These are phyloP conservation scores for Corvus moneduloides DNA, from an alignment of 2,113 vertebrate genomes.

Conservation along the genomic window DNA sequence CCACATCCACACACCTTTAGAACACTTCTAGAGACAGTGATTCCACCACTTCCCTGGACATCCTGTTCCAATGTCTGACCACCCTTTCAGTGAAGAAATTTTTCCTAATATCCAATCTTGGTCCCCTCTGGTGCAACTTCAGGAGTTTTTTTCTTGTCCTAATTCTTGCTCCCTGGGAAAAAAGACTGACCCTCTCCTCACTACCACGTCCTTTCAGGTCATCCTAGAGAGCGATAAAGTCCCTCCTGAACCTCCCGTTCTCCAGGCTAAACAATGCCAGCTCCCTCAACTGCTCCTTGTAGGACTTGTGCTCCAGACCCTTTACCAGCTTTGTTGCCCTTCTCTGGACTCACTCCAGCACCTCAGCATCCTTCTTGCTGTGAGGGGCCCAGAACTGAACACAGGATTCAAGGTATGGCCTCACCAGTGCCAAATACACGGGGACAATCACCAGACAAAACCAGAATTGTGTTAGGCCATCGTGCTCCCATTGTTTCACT, in stretches of 20 bases:
- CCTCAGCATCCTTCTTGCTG: background rate
- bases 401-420: background rate
- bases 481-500: rapidly evolving
- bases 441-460: background rate
- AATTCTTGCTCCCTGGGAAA: background rate
- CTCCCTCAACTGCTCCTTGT: background rate
- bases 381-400: background rate
- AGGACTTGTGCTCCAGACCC: background rate
- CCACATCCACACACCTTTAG: background rate
- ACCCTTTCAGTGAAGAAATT: background rate
- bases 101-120: background rate
- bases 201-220: background rate
- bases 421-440: background rate
- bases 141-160: background rate
- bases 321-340: background rate
- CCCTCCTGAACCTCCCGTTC: background rate
- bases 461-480: background rate
- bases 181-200: background rate
- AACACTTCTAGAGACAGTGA: background rate
- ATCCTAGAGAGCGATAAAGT: rapidly evolving
- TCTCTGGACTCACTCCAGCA: background rate
- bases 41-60: background rate
- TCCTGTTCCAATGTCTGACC: background rate
- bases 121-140: background rate
- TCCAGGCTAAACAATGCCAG: background rate